Percentiles rank a stretch among this genome's conserved stretches.
These are phyloP conservation scores for Hyposoter didymator DNA, from an alignment of 2,888 invertebrate species.

Conservation along the genomic window DNA sequence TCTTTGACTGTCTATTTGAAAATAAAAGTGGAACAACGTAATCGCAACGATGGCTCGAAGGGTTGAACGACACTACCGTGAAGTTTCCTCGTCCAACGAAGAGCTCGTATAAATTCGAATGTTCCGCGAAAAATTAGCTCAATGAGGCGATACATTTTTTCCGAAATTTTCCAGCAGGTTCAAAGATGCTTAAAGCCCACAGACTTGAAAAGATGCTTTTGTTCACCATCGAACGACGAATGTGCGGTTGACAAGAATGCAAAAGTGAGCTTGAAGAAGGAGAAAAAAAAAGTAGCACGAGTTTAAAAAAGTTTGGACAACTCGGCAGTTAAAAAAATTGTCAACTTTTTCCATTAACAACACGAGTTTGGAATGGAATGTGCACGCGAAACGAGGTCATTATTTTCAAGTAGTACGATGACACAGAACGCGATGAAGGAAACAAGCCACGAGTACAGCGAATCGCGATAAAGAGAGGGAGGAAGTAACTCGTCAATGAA, in stretches of 20 bases:
- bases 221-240: slow-evolving; percentile 54
- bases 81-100: slow-evolving; percentile 25
- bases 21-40: background rate
- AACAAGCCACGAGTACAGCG: slow-evolving; percentile 13
- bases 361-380: background rate
- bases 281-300: background rate
- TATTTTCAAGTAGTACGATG: slow-evolving; percentile 3
- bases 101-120: background rate
- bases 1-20: background rate
- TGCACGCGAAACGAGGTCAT: slow-evolving; percentile 8
- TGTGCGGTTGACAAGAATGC: slow-evolving; percentile 34
- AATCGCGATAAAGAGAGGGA: slow-evolving; percentile 22
- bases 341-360: slow-evolving; percentile 31
- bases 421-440: slow-evolving; percentile 41
- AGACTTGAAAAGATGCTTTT: slow-evolving; percentile 38
- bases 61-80: background rate
- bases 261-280: background rate
- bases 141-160: slow-evolving; percentile 30
- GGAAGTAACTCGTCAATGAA: slow-evolving; percentile 59
- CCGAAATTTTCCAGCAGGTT: slow-evolving; percentile 28
- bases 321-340: slow-evolving; percentile 38
- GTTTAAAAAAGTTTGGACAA: slow-evolving; percentile 35
- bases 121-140: slow-evolving; percentile 23
- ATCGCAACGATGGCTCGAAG: background rate
- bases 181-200: slow-evolving; percentile 54